A percentile compares a stretch with the other conserved stretches of the same genome.
These are phyloP conservation scores for Leptopilina myrica DNA, from an alignment of 2,888 invertebrate genomes.

Conservation along the genomic window DNA sequence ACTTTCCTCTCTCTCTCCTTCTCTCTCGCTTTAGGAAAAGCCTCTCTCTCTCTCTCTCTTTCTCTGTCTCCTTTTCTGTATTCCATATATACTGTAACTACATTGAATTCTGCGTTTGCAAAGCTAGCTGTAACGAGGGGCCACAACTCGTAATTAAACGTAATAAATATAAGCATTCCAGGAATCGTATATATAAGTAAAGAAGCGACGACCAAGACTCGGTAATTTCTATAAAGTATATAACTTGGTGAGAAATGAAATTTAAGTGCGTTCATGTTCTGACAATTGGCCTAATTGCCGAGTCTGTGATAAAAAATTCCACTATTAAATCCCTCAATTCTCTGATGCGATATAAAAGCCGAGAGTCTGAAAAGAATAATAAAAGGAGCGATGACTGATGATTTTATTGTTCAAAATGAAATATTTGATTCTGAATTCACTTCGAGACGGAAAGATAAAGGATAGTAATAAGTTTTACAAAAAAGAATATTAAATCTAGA, in stretches of 20 bases:
- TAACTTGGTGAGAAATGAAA: slow-evolving; percentile 19
- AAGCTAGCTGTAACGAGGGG: slow-evolving; percentile 25
- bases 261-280: slow-evolving; percentile 35
- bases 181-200: not conserved
- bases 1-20: no score
- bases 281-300: slow-evolving; percentile 19
- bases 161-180: slow-evolving; percentile 37
- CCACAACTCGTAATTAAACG: slow-evolving; percentile 37
- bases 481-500: no score
- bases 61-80: slow-evolving; percentile 27
- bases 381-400: not conserved
- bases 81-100: slow-evolving; percentile 36
- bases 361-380: not conserved
- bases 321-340: slow-evolving; percentile 9
- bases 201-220: slow-evolving; percentile 20
- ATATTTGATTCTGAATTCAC: no score
- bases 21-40: not conserved
- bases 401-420: no score
- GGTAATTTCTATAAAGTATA: not conserved
- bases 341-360: not conserved
- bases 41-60: no score
- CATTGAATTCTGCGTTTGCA: slow-evolving; percentile 27
- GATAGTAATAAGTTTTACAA: no score
- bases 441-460: no score
- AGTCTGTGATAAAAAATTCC: slow-evolving; percentile 9